These are phyloP conservation scores for Aelia acuminata DNA, from an alignment of 2,888 invertebrate genomes.

Conservation along the genomic window DNA sequence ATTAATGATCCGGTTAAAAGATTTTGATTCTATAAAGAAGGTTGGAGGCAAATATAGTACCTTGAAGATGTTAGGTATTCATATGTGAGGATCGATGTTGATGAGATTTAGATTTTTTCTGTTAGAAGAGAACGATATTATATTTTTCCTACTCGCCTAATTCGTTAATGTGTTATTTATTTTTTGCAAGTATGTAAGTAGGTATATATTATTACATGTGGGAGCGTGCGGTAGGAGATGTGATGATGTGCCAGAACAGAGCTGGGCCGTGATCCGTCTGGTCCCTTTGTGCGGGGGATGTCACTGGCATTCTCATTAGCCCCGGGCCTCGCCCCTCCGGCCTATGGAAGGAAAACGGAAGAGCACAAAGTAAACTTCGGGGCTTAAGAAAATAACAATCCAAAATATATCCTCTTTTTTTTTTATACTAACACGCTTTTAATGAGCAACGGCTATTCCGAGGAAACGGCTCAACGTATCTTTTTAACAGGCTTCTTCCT, in stretches of 20 bases:
- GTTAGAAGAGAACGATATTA: too few species aligned
- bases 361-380: not conserved
- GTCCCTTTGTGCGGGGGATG: not conserved
- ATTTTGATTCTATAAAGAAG: too few species aligned
- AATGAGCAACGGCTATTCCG: slow-evolving; percentile 18
- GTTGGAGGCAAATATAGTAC: too few species aligned
- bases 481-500: not conserved
- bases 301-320: slow-evolving; percentile 10
- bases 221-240: not conserved
- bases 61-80: too few species aligned
- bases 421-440: not conserved
- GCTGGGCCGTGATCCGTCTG: not conserved
- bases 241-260: not conserved
- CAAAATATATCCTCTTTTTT: not conserved
- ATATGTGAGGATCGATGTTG: too few species aligned
- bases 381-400: not conserved
- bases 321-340: not conserved
- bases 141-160: too few species aligned
- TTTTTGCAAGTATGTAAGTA: not conserved
- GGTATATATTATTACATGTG: not conserved
- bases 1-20: too few species aligned
- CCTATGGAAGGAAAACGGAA: too few species aligned
- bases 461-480: not conserved
- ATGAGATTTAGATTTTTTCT: too few species aligned
- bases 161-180: not conserved